Conservation (phyloP, 2,113 vertebrate species). For the Azemiops feae region DNA sequence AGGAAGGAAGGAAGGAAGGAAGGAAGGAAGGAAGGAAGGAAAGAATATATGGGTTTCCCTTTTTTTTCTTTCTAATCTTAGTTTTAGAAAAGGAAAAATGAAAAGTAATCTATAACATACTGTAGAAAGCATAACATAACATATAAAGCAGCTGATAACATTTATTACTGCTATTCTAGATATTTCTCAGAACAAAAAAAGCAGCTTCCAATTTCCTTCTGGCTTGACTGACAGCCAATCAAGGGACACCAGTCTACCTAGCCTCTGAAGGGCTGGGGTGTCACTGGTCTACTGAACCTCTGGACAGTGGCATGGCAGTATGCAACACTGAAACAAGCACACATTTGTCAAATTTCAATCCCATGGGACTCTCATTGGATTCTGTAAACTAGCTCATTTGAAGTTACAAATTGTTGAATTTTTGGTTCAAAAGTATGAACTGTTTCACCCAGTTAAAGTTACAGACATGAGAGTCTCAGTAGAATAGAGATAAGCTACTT, state of each 20-base stretch:
- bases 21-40: background rate
- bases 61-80: conserved; percentile 23
- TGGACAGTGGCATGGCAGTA: background rate
- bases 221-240: background rate
- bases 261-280: background rate
- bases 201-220: background rate
- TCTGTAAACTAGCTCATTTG: background rate
- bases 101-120: background rate
- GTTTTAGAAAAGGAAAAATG: background rate
- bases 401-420: background rate
- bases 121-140: background rate
- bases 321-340: background rate
- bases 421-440: background rate
- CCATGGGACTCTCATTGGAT: background rate
- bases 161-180: background rate
- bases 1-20: no score
- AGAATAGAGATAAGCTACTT: background rate
- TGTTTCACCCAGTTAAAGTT: background rate
- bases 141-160: background rate
- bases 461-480: background rate
- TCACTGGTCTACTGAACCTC: background rate
- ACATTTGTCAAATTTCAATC: background rate
- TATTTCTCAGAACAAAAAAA: background rate
- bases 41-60: conserved; percentile 19
- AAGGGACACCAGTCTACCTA: background rate